phyloP scores from a whole-genome alignment of 2,888 invertebrate species.

The Drymonia ruficornis region DNA sequence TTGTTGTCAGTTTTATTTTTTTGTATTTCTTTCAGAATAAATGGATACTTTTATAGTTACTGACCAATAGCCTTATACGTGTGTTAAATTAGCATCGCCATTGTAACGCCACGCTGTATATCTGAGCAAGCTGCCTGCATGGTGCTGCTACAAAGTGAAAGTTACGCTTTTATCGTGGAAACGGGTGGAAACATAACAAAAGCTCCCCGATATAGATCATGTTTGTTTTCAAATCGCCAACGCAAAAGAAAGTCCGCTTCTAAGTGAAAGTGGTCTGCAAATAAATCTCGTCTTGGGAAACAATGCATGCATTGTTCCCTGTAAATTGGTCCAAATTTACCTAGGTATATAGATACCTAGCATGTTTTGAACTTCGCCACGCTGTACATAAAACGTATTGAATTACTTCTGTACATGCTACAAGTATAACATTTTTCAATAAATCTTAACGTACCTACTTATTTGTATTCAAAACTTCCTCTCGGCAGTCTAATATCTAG shows the following conservation, averaged over 20 bases:
- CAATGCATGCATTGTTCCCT: constrained; percentile 79
- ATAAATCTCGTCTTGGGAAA: constrained; percentile 70
- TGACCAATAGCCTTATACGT: too few relatives aligned
- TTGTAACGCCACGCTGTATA: too few relatives aligned
- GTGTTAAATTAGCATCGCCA: too few relatives aligned
- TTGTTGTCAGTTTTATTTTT: too few relatives aligned
- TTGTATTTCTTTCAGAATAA: too few relatives aligned
- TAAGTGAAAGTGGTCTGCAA: constrained; percentile 71
- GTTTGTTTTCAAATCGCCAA: constrained; percentile 61
- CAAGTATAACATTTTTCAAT: neutral
- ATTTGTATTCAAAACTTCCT: constrained; percentile 12
- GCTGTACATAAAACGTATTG: constrained; percentile 38
- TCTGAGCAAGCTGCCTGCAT: constrained; percentile 19
- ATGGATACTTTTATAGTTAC: too few relatives aligned
- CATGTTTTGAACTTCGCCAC: constrained; percentile 52
- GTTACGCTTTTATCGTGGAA: constrained; percentile 1
- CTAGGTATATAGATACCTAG: too few relatives aligned
- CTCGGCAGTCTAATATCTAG: neutral
- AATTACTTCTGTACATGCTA: constrained; percentile 20
- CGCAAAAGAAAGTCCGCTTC: constrained; percentile 70
- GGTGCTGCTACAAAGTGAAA: constrained; percentile 9
- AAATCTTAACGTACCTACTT: neutral
- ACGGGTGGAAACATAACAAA: constrained; percentile 33
- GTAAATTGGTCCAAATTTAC: constrained; percentile 69
- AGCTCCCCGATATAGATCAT: constrained; percentile 68